Conservation (phyloP, 2,113 vertebrate genomes). For the Drymodes brunneopygia region DNA sequence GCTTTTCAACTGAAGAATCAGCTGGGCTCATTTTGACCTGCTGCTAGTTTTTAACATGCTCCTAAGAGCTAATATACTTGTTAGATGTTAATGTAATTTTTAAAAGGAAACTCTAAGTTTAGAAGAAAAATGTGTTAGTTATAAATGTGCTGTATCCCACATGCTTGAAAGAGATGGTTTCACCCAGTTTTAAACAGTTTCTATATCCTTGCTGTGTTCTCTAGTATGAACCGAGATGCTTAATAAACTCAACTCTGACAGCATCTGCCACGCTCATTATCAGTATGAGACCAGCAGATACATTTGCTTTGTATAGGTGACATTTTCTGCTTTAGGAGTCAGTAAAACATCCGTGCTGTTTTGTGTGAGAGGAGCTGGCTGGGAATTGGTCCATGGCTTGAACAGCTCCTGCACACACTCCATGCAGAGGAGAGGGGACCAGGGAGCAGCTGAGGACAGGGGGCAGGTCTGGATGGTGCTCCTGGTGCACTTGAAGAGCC, state of each 20-base stretch:
- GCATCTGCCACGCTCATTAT: accelerated
- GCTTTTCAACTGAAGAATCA: neutral
- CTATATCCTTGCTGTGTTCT: neutral
- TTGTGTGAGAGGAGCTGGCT: neutral
- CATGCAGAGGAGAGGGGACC: neutral
- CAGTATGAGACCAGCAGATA: neutral
- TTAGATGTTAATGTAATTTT: neutral
- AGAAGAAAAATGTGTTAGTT: neutral
- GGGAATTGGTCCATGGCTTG: neutral
- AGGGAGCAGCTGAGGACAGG: neutral
- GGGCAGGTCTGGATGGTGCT: neutral
- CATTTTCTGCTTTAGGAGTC: neutral
- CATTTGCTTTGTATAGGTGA: neutral
- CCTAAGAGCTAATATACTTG: neutral
- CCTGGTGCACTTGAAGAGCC: neutral
- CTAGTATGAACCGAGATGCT: neutral
- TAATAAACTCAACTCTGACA: neutral
- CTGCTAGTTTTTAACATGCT: neutral
- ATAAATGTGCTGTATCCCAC: neutral
- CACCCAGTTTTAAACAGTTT: neutral
- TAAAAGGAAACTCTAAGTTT: neutral
- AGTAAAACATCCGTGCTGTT: neutral
- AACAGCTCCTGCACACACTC: neutral
- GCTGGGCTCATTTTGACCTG: neutral
- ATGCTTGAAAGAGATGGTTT: neutral